Evolutionary conservation across 2,888 invertebrate species (phyloP).

Genomic region (Ectropis crepuscularia): DNA sequence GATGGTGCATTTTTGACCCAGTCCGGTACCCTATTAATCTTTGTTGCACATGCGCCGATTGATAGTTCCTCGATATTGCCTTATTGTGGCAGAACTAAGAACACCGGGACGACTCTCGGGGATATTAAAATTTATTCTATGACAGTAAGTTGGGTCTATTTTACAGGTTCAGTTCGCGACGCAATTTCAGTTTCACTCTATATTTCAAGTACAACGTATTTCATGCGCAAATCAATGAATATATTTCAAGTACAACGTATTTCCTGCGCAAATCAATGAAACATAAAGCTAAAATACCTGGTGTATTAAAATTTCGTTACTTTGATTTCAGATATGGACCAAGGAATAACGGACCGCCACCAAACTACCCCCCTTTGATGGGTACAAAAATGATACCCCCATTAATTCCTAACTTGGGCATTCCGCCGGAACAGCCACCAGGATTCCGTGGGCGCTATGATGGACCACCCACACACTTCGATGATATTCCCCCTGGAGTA

Average conservation of each 20-base stretch:
- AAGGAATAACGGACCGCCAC: slow-evolving; percentile 66
- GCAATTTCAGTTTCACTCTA: slow-evolving; percentile 44
- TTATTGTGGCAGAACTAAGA: too few relatives aligned
- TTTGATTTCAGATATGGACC: slow-evolving; percentile 75
- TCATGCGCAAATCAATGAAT: neutral
- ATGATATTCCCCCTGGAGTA: slow-evolving; percentile 86
- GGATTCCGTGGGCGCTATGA: slow-evolving; percentile 76
- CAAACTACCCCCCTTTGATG: slow-evolving; percentile 63
- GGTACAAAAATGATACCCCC: slow-evolving; percentile 68
- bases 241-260: neutral
- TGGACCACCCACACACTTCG: slow-evolving; percentile 72
- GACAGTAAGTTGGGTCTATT: neutral
- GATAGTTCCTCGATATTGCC: too few relatives aligned
- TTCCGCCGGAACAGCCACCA: slow-evolving; percentile 65
- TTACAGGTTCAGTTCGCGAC: slow-evolving; percentile 61
- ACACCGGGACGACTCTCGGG: too few relatives aligned
- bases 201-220: neutral
- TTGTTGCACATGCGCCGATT: too few relatives aligned
- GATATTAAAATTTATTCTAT: too few relatives aligned
- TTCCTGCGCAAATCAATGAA: neutral
- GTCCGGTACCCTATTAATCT: too few relatives aligned
- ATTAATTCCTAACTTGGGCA: slow-evolving; percentile 57
- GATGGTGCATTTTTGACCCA: too few relatives aligned
- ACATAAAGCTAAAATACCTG: too few relatives aligned
- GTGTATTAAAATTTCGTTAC: slow-evolving; percentile 23